phyloP scores from a whole-genome alignment of 2,797 vertebrate species.

The Enteromius argenteus region DNA sequence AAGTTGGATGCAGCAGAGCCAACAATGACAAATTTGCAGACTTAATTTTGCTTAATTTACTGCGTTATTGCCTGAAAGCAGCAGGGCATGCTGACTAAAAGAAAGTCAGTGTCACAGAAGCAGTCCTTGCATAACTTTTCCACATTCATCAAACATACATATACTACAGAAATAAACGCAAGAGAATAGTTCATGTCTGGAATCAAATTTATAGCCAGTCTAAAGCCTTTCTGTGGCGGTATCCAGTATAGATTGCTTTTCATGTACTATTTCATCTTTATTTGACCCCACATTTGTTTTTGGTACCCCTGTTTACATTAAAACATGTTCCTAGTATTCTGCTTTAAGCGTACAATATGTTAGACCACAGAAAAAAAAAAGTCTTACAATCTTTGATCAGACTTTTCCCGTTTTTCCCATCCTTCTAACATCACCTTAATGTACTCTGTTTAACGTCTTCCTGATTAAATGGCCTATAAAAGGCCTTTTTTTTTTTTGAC shows the following conservation, averaged over 20 bases:
- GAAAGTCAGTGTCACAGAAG: background rate
- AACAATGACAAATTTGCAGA: constrained; percentile 5
- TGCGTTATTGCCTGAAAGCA: constrained; percentile 31
- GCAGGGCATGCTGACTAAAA: constrained; percentile 18
- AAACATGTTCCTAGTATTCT: background rate
- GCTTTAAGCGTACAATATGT: background rate
- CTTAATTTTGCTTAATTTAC: constrained; percentile 33
- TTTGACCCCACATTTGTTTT: background rate
- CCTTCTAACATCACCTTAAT: background rate
- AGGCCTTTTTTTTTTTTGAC: no score
- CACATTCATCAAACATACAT: constrained; percentile 29
- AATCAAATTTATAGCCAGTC: background rate
- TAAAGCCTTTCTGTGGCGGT: background rate
- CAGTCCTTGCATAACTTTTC: background rate
- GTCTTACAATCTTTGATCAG: background rate
- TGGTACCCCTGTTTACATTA: background rate
- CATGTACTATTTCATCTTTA: constrained; percentile 11
- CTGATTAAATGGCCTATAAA: background rate
- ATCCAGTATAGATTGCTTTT: background rate
- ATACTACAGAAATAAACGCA: background rate
- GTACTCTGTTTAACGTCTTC: background rate
- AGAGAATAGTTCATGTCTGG: background rate
- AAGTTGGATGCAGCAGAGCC: constrained; percentile 25
- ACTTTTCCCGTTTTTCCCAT: background rate
- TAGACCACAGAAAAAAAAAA: background rate